A percentile compares a stretch with the other conserved stretches of the same genome.
Conservation (phyloP, 2,797 vertebrate genomes). For the Tinamus major region DNA sequence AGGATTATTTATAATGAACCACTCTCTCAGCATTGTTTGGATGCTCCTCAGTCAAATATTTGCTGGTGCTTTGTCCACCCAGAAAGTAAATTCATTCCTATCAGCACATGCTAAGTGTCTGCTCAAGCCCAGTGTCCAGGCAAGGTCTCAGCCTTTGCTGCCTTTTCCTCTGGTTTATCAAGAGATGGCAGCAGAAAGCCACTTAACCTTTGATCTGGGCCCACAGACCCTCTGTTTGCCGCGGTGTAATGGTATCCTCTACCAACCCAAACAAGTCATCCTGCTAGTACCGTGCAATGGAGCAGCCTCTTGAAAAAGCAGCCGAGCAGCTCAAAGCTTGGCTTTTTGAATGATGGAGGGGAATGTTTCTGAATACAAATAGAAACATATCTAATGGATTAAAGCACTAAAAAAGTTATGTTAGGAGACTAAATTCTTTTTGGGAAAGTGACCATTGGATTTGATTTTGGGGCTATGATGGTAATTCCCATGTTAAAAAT, state of each 20-base stretch:
- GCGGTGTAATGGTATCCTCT: not conserved
- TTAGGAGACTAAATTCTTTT: not conserved
- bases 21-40: not conserved
- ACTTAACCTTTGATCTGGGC: constrained; percentile 69
- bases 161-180: constrained; percentile 54
- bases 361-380: not conserved
- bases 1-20: not conserved
- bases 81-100: constrained; percentile 1
- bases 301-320: not conserved
- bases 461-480: not conserved
- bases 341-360: accelerated
- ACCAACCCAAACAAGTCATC: not conserved
- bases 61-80: not conserved
- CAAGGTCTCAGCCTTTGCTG: not conserved
- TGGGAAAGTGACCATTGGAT: not conserved
- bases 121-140: not conserved
- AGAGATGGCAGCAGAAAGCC: constrained; percentile 73
- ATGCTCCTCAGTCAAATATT: not conserved
- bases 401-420: accelerated
- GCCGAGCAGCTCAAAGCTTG: not conserved
- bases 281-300: accelerated
- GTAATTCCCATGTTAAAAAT: not conserved
- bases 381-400: not conserved
- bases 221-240: not conserved
- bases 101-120: not conserved